These are phyloP conservation scores for Rhamphomyia laevipes DNA, from an alignment of 2,888 invertebrate genomes.

Conservation along the genomic window DNA sequence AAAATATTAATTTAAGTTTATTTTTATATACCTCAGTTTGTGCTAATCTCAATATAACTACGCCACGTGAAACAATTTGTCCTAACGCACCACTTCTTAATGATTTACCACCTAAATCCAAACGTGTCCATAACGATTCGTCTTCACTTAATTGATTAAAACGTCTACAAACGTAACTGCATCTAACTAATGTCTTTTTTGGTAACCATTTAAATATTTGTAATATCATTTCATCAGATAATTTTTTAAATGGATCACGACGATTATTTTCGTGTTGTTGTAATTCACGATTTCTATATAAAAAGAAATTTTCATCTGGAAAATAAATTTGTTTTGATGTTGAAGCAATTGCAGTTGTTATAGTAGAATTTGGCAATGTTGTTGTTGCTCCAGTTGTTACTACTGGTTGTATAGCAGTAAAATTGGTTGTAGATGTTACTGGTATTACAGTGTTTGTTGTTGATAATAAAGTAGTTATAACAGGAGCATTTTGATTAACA, in stretches of 20 bases:
- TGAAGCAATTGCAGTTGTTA: background rate
- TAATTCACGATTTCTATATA: constrained; percentile 28
- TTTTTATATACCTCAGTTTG: constrained; percentile 55
- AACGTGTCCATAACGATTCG: constrained; percentile 73
- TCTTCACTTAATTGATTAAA: constrained; percentile 72
- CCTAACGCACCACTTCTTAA: constrained; percentile 58
- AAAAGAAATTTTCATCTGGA: constrained; percentile 32
- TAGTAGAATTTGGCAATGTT: background rate
- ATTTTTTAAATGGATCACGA: constrained; percentile 53
- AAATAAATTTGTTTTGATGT: constrained; percentile 12
- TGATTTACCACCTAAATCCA: constrained; percentile 65
- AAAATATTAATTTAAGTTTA: background rate
- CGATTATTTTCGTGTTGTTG: constrained; percentile 22
- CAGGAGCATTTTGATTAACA: constrained; percentile 25
- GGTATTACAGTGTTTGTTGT: constrained; percentile 7
- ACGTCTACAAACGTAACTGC: constrained; percentile 62
- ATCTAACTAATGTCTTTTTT: constrained; percentile 57
- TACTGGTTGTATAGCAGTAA: constrained; percentile 4
- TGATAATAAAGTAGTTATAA: constrained; percentile 10
- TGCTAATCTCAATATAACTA: constrained; percentile 64
- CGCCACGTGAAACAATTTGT: constrained; percentile 63
- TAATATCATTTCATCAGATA: constrained; percentile 81
- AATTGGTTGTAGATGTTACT: constrained; percentile 5
- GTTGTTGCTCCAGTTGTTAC: constrained; percentile 1
- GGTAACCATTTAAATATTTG: constrained; percentile 74